Evolutionary conservation across 2,113 vertebrate genomes (phyloP).

Genomic region (Megalops atlanticus): DNA sequence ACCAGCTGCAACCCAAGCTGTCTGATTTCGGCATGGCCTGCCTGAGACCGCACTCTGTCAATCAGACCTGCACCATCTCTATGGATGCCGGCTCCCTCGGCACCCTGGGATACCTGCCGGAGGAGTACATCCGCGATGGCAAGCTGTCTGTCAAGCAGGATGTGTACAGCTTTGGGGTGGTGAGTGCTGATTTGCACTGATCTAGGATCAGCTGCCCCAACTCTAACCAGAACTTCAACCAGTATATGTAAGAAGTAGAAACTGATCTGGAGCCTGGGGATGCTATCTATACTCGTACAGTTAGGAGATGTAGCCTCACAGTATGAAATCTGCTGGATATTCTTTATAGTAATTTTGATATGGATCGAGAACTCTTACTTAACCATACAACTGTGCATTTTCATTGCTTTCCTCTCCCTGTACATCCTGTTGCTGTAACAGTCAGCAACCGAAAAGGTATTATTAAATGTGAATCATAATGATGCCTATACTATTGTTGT

Average conservation of each 20-base stretch:
- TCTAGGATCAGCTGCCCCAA: background rate
- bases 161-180: constrained; percentile 73
- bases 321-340: too few relatives aligned
- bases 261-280: too few relatives aligned
- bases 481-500: too few relatives aligned
- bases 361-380: too few relatives aligned
- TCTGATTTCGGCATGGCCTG: constrained; percentile 63
- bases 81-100: constrained; percentile 43
- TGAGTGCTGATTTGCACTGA: constrained; percentile 41
- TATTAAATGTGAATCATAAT: background rate
- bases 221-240: background rate
- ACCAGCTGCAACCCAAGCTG: constrained; percentile 64
- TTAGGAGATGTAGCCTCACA: too few relatives aligned
- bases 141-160: constrained; percentile 73
- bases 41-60: constrained; percentile 60
- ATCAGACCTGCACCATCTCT: constrained; percentile 56
- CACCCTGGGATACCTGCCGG: constrained; percentile 66
- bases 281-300: too few relatives aligned
- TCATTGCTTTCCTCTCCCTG: too few relatives aligned
- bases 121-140: constrained; percentile 68
- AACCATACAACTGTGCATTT: too few relatives aligned
- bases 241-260: too few relatives aligned
- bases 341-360: too few relatives aligned
- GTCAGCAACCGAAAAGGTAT: too few relatives aligned
- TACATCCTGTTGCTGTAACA: too few relatives aligned